Conservation (phyloP, 1,140 invertebrate species). For the Pseudomyrmex flavicornis region DNA sequence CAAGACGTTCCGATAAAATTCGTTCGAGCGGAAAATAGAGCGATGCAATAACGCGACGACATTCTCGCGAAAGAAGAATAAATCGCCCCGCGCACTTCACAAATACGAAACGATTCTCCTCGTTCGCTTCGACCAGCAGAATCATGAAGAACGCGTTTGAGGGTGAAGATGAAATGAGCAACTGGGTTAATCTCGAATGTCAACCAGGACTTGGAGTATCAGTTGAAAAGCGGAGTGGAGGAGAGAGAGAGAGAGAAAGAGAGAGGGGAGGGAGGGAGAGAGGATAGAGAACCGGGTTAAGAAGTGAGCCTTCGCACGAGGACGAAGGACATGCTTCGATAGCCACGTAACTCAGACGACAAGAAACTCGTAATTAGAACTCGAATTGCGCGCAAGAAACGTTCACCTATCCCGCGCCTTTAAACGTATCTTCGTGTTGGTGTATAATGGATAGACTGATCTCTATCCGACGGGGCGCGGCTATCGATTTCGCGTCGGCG, state of each 20-base stretch:
- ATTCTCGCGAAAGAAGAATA: conserved; percentile 74
- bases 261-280: not conserved
- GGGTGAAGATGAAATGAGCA: conserved; percentile 77
- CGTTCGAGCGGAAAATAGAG: conserved; percentile 27
- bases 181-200: conserved; percentile 81
- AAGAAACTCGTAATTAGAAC: conserved; percentile 78
- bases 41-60: conserved; percentile 39
- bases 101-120: conserved; percentile 50
- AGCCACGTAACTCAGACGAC: conserved; percentile 73
- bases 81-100: conserved; percentile 67
- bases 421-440: conserved; percentile 58
- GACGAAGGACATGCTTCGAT: conserved; percentile 73
- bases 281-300: not conserved
- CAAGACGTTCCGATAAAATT: conserved; percentile 45
- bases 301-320: conserved; percentile 55
- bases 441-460: conserved; percentile 71
- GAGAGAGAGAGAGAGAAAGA: not conserved
- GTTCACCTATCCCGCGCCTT: conserved; percentile 29
- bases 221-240: conserved; percentile 37
- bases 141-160: conserved; percentile 65
- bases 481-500: conserved; percentile 42
- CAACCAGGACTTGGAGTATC: conserved; percentile 69
- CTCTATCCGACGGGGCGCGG: conserved; percentile 32
- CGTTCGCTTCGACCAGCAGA: conserved; percentile 54
- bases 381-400: conserved; percentile 69